phyloP scores from a whole-genome alignment of 2,888 invertebrate genomes.

The Stenoptilia bipunctidactyla region DNA sequence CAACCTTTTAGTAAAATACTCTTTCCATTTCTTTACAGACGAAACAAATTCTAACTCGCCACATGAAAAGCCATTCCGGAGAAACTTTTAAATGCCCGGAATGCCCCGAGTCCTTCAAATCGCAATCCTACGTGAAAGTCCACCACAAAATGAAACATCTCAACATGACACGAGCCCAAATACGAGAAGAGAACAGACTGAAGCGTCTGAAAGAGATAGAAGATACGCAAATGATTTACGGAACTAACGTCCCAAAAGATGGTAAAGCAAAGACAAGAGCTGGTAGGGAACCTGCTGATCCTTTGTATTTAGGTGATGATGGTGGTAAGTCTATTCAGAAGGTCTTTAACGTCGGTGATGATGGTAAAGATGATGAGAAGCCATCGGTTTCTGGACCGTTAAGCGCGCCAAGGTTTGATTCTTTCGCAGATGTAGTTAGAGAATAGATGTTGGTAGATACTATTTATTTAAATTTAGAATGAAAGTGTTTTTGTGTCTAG shows the following conservation, averaged over 20 bases:
- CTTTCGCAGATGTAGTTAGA: constrained; percentile 1
- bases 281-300: too few relatives aligned
- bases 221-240: constrained; percentile 7
- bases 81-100: constrained; percentile 32
- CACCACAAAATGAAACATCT: constrained; percentile 33
- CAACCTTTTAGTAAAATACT: background rate
- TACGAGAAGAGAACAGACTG: constrained; percentile 14
- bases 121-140: constrained; percentile 32
- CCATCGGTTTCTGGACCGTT: too few relatives aligned
- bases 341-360: too few relatives aligned
- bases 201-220: constrained; percentile 19
- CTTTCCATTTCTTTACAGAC: constrained; percentile 21
- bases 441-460: too few relatives aligned
- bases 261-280: constrained; percentile 1
- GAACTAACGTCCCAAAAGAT: constrained; percentile 11
- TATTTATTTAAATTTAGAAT: too few relatives aligned
- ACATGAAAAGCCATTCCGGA: constrained; percentile 28
- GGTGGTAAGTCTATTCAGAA: too few relatives aligned
- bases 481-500: too few relatives aligned
- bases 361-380: too few relatives aligned
- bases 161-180: constrained; percentile 31
- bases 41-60: constrained; percentile 32
- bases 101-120: constrained; percentile 32
- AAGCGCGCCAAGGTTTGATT: background rate
- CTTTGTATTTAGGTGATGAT: too few relatives aligned